Evolutionary conservation across 2,113 vertebrate genomes (phyloP), one percentile per base, ranked within the genome.

Genomic region (Gasterosteus nipponicus): DNA sequence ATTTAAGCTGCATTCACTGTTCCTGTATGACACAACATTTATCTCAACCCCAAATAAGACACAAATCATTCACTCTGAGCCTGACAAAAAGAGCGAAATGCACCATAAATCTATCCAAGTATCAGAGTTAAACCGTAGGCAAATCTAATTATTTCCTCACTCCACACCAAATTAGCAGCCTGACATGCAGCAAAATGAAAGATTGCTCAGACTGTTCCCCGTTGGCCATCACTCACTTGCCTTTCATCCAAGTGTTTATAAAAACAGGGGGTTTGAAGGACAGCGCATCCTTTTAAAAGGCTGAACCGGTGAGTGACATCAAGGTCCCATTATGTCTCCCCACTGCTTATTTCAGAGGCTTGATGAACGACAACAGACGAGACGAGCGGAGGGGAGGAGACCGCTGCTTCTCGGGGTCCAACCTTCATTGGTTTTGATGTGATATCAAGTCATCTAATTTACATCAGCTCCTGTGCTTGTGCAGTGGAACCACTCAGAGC

Each of bases 401-500:
- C 39, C 1, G 38, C 51, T 61, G 69, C 65, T 68, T 54, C 62
- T 82, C 64, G 60, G 58, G 70, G 81, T 35, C 68, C 22, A n/a
- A 53, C 69, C 59, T 84, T 87, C 85, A 75, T 67, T 84, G 80
- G 66, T 83, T 89, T 84, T 88, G 81, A 88, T 84, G 75, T 80
- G 71, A 89, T 80, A 86, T 83, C 69, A 86, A 87, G 80, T 80
- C 69, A 81, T 89, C 63, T 90, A 62, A 92, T 90, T 87, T 87
- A 83, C 78, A 75, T 71, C 65, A 11, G 62, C 80, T 57, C 31
- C 82, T 83, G 68, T 18, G 78, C 76, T 72, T 81, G 66, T 66
- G 41, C 54, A 60, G 82, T 49, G 53, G 75, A 85, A 82, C 63
- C 84, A 88, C 82, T 83, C 80, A 84, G 53, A 62, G 84, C 82